Base-by-base conservation (phyloP, 2,888 invertebrate genomes). In the Lasioglossum zephyrum region DNA sequence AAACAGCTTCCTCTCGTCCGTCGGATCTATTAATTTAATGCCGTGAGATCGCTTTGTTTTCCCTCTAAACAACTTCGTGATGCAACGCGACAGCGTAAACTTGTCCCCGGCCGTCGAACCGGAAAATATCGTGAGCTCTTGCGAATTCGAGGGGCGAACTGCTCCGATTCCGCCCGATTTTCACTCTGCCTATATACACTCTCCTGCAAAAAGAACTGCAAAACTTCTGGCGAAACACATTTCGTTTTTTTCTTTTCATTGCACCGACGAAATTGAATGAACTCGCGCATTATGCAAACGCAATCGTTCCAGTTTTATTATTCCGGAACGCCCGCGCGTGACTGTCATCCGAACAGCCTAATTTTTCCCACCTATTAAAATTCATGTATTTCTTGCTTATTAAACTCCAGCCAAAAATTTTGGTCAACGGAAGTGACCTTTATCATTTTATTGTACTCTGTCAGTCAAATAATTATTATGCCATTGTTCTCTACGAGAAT, bases 1-100 rank as follows among this genome's bases (percentile, higher is more conserved):
- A 91, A 92, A 92, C 93, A 93, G 90, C 87, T 89, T 82, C 84
- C 72, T 70, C 87, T 70, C 87, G 78, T 82, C 74, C 79, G 72
- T 81, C 81, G 86, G 82, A 89, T 88, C 91, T 92, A 90, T 92
- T 93, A 92, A 93, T 92, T 93, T 92, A 91, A 92, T 90, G 80
- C 88, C 84, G 80, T 75, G 74, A 88, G 90, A 93, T 91, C 88
- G 83, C 90, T 88, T 82, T 87, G 90, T 91, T 92, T 89, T 84
- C 82, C 78, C 63, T 87, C 78, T 73, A 85, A 87, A 89, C 86
- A 90, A 73, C 77, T 79, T 87, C 57, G n/a, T 66, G 86, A 79
- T 70, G 78, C 79, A 60, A 57, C 47, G 70, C 60, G 73, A 79
- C 69, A 18, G 26, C 41, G 36, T 9, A 22, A 26, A 49, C 47